These are phyloP conservation scores for Wasmannia auropunctata DNA, from an alignment of 1,140 invertebrate genomes.

Conservation along the genomic window DNA sequence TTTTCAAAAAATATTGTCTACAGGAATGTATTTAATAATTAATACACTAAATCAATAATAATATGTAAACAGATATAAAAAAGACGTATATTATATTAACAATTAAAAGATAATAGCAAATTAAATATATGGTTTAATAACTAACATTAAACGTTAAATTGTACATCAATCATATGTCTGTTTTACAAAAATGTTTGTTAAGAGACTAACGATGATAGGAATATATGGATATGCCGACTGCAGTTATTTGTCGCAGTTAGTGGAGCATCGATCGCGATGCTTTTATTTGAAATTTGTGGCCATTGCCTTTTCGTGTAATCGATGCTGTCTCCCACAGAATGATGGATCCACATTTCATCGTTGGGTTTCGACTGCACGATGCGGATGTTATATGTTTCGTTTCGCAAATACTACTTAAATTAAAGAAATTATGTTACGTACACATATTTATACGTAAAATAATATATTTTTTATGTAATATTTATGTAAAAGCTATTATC, in stretches of 20 bases:
- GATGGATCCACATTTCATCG: slow-evolving; percentile 25
- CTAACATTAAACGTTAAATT: neutral
- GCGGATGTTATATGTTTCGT: neutral
- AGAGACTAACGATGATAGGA: slow-evolving; percentile 1
- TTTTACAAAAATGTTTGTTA: slow-evolving; percentile 6
- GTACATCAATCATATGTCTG: neutral
- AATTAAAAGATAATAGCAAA: neutral
- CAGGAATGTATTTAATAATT: neutral
- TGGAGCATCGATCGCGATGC: neutral
- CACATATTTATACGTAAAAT: neutral
- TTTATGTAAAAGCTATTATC: neutral
- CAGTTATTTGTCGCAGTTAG: slow-evolving; percentile 40
- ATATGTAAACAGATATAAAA: neutral
- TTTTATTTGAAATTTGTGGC: slow-evolving; percentile 44
- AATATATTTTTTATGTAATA: neutral
- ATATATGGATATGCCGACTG: neutral
- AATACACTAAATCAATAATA: neutral
- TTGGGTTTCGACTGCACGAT: neutral
- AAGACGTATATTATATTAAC: neutral
- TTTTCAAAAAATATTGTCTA: neutral
- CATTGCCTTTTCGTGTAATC: slow-evolving; percentile 50
- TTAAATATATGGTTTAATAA: neutral
- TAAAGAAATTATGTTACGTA: neutral
- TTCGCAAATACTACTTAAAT: neutral
- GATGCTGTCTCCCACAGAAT: slow-evolving; percentile 27